Evolutionary conservation across 2,113 vertebrate species (phyloP).

Genomic region (Chinchilla lanigera): DNA sequence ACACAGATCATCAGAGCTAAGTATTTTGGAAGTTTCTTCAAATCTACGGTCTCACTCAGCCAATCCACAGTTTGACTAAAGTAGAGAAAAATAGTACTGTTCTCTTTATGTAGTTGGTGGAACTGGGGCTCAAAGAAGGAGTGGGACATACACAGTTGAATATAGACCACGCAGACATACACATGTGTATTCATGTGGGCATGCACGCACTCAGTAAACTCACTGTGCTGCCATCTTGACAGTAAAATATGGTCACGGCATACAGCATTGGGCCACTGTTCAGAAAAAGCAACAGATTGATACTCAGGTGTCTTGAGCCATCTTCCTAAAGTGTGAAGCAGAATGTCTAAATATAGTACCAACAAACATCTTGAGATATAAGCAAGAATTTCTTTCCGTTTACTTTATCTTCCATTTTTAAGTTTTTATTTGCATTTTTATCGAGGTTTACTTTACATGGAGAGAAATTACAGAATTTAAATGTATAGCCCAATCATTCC

Average conservation of each 20-base stretch:
- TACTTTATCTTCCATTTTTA: neutral
- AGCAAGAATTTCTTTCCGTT: slow-evolving; percentile 46
- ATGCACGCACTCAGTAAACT: fast-evolving
- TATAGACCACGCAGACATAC: too few relatives aligned
- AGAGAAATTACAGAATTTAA: neutral
- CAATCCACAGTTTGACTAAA: neutral
- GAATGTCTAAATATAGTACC: neutral
- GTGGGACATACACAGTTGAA: fast-evolving
- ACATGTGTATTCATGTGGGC: neutral
- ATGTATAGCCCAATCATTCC: neutral
- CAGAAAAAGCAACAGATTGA: neutral
- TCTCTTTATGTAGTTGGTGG: neutral
- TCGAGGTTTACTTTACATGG: neutral
- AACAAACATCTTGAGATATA: neutral
- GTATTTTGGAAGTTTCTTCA: neutral
- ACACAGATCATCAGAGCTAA: neutral
- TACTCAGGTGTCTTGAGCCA: neutral
- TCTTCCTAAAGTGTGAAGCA: neutral
- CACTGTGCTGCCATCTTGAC: neutral
- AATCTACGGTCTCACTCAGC: neutral
- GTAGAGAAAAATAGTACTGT: neutral
- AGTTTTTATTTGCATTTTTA: neutral
- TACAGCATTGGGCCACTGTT: neutral
- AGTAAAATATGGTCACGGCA: neutral
- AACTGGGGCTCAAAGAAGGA: neutral